A percentile compares a stretch with the other conserved stretches of the same genome.
Conservation (phyloP, 2,888 invertebrate species). For the Nomada fucata region DNA sequence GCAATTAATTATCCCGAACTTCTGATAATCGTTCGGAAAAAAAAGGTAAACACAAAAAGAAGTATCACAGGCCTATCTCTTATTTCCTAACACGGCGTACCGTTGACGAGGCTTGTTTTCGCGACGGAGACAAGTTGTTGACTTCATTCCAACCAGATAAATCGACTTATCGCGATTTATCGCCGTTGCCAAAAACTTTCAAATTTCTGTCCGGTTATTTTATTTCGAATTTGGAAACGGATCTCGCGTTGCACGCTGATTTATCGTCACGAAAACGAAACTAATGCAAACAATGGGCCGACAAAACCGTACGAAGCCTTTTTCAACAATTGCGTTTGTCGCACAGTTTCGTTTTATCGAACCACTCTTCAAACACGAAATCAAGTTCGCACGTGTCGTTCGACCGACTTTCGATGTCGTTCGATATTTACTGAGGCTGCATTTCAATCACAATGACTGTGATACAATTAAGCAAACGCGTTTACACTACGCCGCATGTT, state of each 20-base stretch:
- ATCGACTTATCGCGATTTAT: slow-evolving; percentile 49
- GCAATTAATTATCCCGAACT: slow-evolving; percentile 11
- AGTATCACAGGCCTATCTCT: slow-evolving; percentile 32
- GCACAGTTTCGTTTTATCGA: not conserved
- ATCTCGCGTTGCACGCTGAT: not conserved
- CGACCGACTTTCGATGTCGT: slow-evolving; percentile 28
- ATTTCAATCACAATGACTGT: slow-evolving; percentile 16
- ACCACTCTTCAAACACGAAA: not conserved
- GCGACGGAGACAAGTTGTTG: slow-evolving; percentile 27
- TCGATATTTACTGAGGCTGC: slow-evolving; percentile 28
- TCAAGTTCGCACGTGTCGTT: not conserved
- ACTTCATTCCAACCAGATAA: slow-evolving; percentile 39
- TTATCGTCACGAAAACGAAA: not conserved
- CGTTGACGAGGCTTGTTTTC: slow-evolving; percentile 36
- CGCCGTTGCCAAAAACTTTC: slow-evolving; percentile 28
- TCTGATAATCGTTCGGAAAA: not conserved
- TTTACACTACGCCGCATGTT: not conserved
- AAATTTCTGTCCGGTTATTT: slow-evolving; percentile 20
- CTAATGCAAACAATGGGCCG: not conserved
- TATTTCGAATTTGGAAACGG: slow-evolving; percentile 8
- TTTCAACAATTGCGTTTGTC: not conserved
- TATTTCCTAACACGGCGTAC: slow-evolving; percentile 20
- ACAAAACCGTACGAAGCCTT: too few relatives aligned
- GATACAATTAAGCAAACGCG: slow-evolving; percentile 26
- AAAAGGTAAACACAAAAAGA: slow-evolving; percentile 12